Percentiles rank a stretch among this genome's conserved stretches.
These are phyloP conservation scores for Eutrigla gurnardus DNA, from an alignment of 2,797 vertebrate species.

Conservation along the genomic window DNA sequence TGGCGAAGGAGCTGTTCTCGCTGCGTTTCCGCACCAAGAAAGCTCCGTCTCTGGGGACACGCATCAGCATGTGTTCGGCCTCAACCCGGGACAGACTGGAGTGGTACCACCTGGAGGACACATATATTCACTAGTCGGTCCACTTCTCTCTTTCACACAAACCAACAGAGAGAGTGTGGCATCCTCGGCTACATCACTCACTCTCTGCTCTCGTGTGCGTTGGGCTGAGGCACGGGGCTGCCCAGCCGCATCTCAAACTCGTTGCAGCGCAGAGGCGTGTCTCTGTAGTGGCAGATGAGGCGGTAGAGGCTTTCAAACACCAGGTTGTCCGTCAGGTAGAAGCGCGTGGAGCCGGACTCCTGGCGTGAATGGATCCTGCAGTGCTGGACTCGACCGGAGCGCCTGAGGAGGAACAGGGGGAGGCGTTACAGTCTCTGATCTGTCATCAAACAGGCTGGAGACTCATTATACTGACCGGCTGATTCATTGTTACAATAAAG, in stretches of 20 bases:
- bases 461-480: not conserved
- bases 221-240: conserved; percentile 94
- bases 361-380: conserved; percentile 97
- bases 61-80: conserved; percentile 98
- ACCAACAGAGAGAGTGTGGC: not conserved
- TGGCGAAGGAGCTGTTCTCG: conserved; percentile 94
- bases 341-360: conserved; percentile 94
- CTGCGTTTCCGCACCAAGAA: conserved; percentile 95
- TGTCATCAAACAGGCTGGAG: not conserved
- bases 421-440: not conserved
- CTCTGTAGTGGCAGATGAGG: conserved; percentile 97
- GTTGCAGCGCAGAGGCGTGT: conserved; percentile 95
- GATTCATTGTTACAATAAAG: not conserved
- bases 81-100: conserved; percentile 91
- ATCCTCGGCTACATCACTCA: conserved; percentile 71
- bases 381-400: conserved; percentile 95
- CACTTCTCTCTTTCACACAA: not conserved
- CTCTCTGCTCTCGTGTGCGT: conserved; percentile 98
- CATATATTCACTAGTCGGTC: not conserved
- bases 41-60: conserved; percentile 94
- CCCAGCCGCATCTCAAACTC: conserved; percentile 98
- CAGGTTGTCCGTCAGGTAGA: conserved; percentile 98
- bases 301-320: conserved; percentile 96
- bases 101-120: conserved; percentile 91
- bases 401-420: conserved; percentile 77